Base-by-base conservation (phyloP, 92 coral and sea anemone genomes). In the Siderastrea siderea region DNA sequence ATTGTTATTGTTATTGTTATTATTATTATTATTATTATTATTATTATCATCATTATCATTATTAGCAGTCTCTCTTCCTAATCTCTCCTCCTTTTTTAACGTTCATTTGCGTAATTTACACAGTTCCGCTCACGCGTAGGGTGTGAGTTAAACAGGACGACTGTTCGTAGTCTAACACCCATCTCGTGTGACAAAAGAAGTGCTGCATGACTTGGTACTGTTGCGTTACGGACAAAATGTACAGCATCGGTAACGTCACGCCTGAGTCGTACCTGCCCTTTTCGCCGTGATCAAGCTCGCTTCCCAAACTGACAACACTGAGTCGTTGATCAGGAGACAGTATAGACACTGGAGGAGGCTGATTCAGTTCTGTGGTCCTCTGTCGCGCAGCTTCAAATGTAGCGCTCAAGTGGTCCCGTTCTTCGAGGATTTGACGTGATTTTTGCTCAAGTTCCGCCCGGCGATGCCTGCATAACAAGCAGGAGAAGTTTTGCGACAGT, bases 381-480 rank as follows among this genome's bases (percentile, higher is more conserved):
- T 90, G 80, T 70, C 93, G 88, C 5, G 96, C 94, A 26, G 98
- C 98, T 72, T 95, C 95, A 71, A 88, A 95, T 14, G 96, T 77
- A 9, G 98, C 96, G 79, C 87, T 93, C 79, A 95, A 85, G 58
- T 93, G 86, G 43, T 95, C 94, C 51, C 98, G 87, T 83, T 95
- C 98, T 47, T 91, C 92, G 66, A 93, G 83, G 71, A 95, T 83
- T 67, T 93, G 96, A 11, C 94, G 88, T 15, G 98, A 93, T 84
- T 91, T 95, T 69, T 89, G 92, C 52, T 95, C 98, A 11, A 95
- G 92, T 57, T 95, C 98, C 45, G 94, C 96, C 71, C 93, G 88
- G 55, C 98, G 92, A 55, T 93, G 94, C 66, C 95, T 87, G 84
- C 65, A 47, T 51, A 61, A 74, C 80, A 83, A 83, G 86, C 86